Percentiles rank a stretch among this genome's conserved stretches.
Conservation (phyloP, 2,113 vertebrate genomes). For the Mellivora capensis region DNA sequence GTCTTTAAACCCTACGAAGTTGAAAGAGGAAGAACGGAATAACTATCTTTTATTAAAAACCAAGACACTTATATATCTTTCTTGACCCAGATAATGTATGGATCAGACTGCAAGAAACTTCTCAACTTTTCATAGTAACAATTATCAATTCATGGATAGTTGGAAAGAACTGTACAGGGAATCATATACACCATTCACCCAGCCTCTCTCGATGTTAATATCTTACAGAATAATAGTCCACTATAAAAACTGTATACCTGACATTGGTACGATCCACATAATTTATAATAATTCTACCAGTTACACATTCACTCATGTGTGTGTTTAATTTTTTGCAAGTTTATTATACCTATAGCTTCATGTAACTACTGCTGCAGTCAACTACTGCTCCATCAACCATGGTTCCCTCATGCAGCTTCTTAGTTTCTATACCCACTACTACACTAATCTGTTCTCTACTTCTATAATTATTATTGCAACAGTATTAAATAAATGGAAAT, state of each 20-base stretch:
- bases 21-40: background rate
- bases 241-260: background rate
- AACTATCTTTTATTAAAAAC: slow-evolving; percentile 28
- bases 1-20: slow-evolving; percentile 11
- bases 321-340: background rate
- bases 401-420: background rate
- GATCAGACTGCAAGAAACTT: background rate
- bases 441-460: background rate
- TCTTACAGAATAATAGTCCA: background rate
- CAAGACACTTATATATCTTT: slow-evolving; percentile 3
- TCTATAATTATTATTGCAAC: background rate
- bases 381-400: background rate
- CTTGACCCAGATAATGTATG: background rate
- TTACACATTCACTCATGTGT: background rate
- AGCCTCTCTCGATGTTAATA: background rate
- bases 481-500: background rate
- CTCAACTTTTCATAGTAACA: background rate
- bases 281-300: background rate
- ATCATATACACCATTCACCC: background rate
- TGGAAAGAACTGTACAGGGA: background rate
- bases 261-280: background rate
- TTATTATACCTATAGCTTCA: background rate
- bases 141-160: background rate
- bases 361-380: background rate
- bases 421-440: background rate